Conservation (phyloP, 1,140 invertebrate genomes). For the Bacillus rossius region DNA sequence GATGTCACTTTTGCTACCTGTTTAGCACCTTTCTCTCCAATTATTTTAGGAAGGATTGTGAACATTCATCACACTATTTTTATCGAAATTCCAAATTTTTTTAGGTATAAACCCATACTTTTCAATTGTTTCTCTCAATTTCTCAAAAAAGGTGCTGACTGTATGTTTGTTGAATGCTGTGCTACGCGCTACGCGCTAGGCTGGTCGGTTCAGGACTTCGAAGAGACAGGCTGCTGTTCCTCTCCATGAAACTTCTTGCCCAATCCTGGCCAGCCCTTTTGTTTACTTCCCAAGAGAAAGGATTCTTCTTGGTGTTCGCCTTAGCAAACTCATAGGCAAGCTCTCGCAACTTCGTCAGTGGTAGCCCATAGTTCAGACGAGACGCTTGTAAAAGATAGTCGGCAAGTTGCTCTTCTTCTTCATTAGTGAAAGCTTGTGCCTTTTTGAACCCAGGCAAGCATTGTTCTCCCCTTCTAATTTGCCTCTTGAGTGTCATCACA, state of each 20-base stretch:
- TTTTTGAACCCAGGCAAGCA: too few species aligned
- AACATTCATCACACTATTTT: constrained; percentile 43
- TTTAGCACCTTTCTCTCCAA: constrained; percentile 34
- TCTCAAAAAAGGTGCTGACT: constrained; percentile 31
- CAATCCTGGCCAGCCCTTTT: constrained; percentile 35
- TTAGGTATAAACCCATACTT: constrained; percentile 24
- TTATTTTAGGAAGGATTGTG: constrained; percentile 37
- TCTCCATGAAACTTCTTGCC: constrained; percentile 32
- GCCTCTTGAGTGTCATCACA: too few species aligned
- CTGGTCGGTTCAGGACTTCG: constrained; percentile 36
- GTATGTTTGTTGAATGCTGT: constrained; percentile 37
- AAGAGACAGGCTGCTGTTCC: constrained; percentile 33
- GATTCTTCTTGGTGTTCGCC: constrained; percentile 24
- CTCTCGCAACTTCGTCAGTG: too few species aligned
- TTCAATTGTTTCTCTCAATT: constrained; percentile 27
- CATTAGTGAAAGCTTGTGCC: too few species aligned
- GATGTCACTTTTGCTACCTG: constrained; percentile 38
- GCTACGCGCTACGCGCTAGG: constrained; percentile 32
- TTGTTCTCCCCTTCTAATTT: too few species aligned
- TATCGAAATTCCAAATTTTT: constrained; percentile 41
- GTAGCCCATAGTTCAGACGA: too few species aligned
- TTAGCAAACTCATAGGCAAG: too few species aligned
- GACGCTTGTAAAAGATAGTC: too few species aligned
- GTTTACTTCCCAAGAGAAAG: constrained; percentile 10
- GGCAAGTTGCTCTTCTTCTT: too few species aligned